phyloP scores from a whole-genome alignment of 2,113 vertebrate genomes.

The Oxyura jamaicensis region DNA sequence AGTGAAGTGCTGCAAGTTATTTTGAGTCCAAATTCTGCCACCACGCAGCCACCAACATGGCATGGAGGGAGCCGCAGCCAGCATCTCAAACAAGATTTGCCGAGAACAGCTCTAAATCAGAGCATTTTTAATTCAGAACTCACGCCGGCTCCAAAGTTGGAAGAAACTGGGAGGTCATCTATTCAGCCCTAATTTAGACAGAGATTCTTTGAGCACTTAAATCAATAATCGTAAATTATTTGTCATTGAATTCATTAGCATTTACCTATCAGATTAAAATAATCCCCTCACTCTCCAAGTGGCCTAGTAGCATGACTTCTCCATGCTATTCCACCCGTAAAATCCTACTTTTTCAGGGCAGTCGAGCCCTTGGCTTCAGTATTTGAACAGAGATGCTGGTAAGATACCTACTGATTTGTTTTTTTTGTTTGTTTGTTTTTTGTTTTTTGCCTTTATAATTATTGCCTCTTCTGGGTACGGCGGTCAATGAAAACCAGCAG shows the following conservation, averaged over 20 bases:
- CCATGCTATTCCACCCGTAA: not conserved
- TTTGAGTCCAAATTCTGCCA: no score
- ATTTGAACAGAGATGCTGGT: accelerated
- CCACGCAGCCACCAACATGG: no score
- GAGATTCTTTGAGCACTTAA: not conserved
- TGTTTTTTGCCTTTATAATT: not conserved
- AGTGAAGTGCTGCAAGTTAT: no score
- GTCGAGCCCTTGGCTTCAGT: not conserved
- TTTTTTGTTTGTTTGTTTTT: not conserved
- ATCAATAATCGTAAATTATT: not conserved
- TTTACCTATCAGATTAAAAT: not conserved
- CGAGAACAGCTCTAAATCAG: not conserved
- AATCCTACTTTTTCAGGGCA: not conserved
- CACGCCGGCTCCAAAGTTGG: not conserved
- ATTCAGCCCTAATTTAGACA: accelerated
- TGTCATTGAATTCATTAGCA: not conserved
- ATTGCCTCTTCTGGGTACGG: not conserved
- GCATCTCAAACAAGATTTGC: accelerated
- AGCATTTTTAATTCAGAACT: not conserved
- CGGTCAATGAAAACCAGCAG: not conserved
- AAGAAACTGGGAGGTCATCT: not conserved
- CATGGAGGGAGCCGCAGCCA: no score
- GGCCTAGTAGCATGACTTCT: not conserved
- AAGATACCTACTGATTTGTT: not conserved
- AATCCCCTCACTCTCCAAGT: not conserved